These are phyloP conservation scores for Malacoraja senta DNA, from an alignment of 2,797 vertebrate species.

Conservation along the genomic window DNA sequence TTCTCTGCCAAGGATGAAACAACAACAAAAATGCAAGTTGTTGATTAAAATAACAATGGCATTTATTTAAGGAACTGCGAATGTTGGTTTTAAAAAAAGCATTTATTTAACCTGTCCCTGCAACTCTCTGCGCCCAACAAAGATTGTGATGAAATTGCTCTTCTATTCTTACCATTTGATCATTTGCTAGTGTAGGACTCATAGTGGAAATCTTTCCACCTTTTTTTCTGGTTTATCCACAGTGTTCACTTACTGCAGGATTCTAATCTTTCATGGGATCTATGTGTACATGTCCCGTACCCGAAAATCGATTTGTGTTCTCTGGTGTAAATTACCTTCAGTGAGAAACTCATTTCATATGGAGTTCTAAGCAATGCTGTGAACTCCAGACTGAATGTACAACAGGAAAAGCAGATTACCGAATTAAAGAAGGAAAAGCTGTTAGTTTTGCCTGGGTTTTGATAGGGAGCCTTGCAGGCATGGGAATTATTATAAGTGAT, in stretches of 20 bases:
- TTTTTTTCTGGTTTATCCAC: background rate
- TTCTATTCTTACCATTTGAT: background rate
- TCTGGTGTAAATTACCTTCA: background rate
- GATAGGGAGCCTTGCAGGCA: background rate
- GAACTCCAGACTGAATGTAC: background rate
- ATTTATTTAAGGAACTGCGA: too few species aligned
- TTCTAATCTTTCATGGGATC: too few species aligned
- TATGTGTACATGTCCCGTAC: too few species aligned
- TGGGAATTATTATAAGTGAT: background rate
- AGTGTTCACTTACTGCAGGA: background rate
- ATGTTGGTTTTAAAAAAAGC: too few species aligned
- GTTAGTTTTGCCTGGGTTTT: background rate
- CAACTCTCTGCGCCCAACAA: background rate
- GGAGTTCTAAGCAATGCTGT: background rate
- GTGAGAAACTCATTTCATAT: background rate
- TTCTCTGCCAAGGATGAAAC: background rate
- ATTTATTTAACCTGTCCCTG: background rate
- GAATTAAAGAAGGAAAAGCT: background rate
- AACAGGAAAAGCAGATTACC: background rate
- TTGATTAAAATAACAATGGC: background rate
- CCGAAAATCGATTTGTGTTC: background rate
- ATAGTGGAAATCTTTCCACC: background rate
- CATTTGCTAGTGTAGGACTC: background rate
- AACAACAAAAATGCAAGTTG: background rate
- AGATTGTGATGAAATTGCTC: background rate